Conservation (phyloP, 2,888 invertebrate species). For the Cyclophora punctaria region DNA sequence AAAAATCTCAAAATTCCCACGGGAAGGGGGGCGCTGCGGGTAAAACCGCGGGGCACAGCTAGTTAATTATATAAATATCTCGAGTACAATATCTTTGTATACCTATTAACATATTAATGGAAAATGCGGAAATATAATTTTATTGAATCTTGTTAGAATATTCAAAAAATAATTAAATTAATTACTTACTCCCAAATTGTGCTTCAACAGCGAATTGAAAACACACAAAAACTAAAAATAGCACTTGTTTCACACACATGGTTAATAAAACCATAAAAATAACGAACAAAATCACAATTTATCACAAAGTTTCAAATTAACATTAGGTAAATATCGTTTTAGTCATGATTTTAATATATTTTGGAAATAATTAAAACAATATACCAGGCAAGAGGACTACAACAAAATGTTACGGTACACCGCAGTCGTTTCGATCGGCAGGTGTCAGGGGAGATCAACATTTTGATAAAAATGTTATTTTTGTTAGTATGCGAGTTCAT, state of each 20-base stretch:
- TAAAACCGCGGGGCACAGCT: too few relatives aligned
- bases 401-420: slow-evolving; percentile 60
- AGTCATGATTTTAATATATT: slow-evolving; percentile 4
- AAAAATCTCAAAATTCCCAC: too few relatives aligned
- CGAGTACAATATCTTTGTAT: too few relatives aligned
- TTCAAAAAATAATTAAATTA: neutral
- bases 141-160: too few relatives aligned
- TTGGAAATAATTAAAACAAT: slow-evolving; percentile 7
- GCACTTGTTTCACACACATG: slow-evolving; percentile 23
- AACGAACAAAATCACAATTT: too few relatives aligned
- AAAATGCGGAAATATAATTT: too few relatives aligned
- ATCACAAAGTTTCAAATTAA: neutral
- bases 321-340: too few relatives aligned
- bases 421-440: slow-evolving; percentile 46
- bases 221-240: slow-evolving; percentile 35
- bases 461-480: slow-evolving; percentile 10
- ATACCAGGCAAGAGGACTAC: slow-evolving; percentile 27
- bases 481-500: neutral
- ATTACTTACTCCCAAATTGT: slow-evolving; percentile 65
- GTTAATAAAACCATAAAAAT: slow-evolving; percentile 6
- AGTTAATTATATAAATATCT: too few relatives aligned
- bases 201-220: slow-evolving; percentile 47
- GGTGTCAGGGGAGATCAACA: slow-evolving; percentile 42
- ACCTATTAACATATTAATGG: too few relatives aligned
- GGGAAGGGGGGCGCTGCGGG: too few relatives aligned